Conservation (phyloP, 2,113 vertebrate species). For the Paedocypris sp. region DNA sequence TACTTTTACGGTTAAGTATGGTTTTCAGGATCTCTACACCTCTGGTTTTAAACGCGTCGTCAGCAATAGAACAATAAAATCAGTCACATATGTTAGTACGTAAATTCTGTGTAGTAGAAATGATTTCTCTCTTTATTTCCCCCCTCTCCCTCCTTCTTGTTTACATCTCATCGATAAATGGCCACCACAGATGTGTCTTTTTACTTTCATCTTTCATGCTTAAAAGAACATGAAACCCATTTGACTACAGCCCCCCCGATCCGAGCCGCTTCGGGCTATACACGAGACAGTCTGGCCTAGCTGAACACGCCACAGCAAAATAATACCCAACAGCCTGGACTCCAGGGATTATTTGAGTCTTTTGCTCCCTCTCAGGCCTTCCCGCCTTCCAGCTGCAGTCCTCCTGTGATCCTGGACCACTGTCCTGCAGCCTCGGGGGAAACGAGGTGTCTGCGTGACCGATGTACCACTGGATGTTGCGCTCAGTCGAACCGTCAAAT, state of each 20-base stretch:
- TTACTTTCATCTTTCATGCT: conserved; percentile 39
- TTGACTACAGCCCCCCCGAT: conserved; percentile 40
- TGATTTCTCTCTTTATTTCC: background rate
- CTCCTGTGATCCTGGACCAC: conserved; percentile 32
- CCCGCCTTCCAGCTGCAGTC: conserved; percentile 39
- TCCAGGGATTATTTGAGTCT: conserved; percentile 27
- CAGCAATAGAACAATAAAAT: too few relatives aligned
- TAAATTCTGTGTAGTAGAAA: too few relatives aligned
- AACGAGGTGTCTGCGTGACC: conserved; percentile 14
- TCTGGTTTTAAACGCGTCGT: too few relatives aligned
- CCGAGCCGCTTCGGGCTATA: conserved; percentile 37
- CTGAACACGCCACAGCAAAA: conserved; percentile 36
- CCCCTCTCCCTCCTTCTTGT: conserved; percentile 16
- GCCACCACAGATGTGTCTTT: conserved; percentile 35
- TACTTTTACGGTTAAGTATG: too few relatives aligned
- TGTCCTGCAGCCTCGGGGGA: conserved; percentile 36
- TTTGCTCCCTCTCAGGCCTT: conserved; percentile 31
- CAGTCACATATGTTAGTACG: too few relatives aligned
- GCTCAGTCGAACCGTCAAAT: conserved; percentile 39
- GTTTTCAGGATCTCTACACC: too few relatives aligned
- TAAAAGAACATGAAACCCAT: conserved; percentile 42
- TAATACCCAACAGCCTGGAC: conserved; percentile 39
- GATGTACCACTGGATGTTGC: conserved; percentile 25
- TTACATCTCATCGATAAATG: conserved; percentile 39
- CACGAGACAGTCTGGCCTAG: conserved; percentile 43